Conservation (phyloP, 2,113 vertebrate species). For the Miniopterus natalensis region DNA sequence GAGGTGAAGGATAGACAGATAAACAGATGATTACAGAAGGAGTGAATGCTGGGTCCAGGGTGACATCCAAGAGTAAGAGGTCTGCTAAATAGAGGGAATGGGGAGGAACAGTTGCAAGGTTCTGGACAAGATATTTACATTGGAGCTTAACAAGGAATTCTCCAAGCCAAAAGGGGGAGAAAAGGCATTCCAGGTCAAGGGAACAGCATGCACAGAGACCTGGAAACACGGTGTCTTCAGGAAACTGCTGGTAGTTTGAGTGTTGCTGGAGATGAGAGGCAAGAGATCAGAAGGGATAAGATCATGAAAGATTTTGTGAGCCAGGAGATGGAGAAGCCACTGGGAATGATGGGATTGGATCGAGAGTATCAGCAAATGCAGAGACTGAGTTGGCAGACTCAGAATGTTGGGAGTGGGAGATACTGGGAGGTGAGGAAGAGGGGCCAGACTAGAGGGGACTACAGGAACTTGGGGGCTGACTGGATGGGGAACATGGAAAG, state of each 20-base stretch:
- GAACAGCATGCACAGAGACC: not conserved
- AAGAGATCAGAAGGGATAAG: not conserved
- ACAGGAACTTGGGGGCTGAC: not conserved
- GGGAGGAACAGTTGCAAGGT: not conserved
- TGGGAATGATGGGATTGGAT: not conserved
- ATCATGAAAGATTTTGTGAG: not conserved
- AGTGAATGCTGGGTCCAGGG: not conserved
- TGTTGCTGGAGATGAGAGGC: not conserved
- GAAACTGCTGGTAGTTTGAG: not conserved
- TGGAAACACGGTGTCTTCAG: not conserved
- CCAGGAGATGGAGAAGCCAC: not conserved
- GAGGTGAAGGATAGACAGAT: not conserved
- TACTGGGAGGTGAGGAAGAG: not conserved
- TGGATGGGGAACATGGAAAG: not conserved
- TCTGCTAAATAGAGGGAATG: not conserved
- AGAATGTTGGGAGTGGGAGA: not conserved
- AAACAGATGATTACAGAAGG: not conserved
- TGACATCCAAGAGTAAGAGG: not conserved
- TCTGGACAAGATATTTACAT: conserved; percentile 28
- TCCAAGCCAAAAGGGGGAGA: not conserved
- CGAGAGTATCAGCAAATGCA: not conserved
- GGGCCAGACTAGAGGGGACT: not conserved
- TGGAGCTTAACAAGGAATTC: not conserved
- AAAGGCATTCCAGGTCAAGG: not conserved
- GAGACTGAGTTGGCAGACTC: not conserved